phyloP scores from a whole-genome alignment of 37 sponge, comb jelly and placozoan genomes.

The Bolinopsis microptera region DNA sequence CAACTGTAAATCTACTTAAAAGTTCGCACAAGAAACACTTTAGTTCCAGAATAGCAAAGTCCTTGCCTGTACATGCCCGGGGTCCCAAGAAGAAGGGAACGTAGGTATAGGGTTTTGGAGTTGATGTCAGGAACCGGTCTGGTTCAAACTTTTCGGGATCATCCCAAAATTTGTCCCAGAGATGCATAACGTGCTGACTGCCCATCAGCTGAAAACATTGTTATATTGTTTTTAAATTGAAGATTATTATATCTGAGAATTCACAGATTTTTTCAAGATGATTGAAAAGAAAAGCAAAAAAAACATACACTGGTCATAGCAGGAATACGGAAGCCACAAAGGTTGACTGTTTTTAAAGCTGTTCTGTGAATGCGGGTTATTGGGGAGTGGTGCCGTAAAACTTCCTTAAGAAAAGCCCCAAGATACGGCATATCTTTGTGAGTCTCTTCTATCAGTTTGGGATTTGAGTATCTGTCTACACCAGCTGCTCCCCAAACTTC shows the following conservation, averaged over 20 bases:
- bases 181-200: constrained; percentile 24
- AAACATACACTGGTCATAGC: neutral
- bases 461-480: neutral
- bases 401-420: constrained; percentile 6
- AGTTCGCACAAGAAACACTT: too few relatives aligned
- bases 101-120: constrained; percentile 54
- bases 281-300: too few relatives aligned
- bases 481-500: neutral
- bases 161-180: constrained; percentile 6
- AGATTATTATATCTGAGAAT: too few relatives aligned
- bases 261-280: too few relatives aligned
- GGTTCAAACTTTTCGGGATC: neutral
- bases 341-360: neutral
- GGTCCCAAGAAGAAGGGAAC: constrained; percentile 36
- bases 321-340: constrained; percentile 7
- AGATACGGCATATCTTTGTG: constrained; percentile 42
- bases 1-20: too few relatives aligned
- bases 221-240: too few relatives aligned
- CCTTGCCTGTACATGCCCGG: too few relatives aligned
- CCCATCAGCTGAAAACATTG: neutral
- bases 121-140: neutral
- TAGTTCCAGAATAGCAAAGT: too few relatives aligned
- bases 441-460: constrained; percentile 22
- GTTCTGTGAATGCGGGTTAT: neutral
- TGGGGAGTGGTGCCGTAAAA: neutral